phyloP scores from a whole-genome alignment of 1,140 invertebrate genomes.

The Rhagoletis pomonella region DNA sequence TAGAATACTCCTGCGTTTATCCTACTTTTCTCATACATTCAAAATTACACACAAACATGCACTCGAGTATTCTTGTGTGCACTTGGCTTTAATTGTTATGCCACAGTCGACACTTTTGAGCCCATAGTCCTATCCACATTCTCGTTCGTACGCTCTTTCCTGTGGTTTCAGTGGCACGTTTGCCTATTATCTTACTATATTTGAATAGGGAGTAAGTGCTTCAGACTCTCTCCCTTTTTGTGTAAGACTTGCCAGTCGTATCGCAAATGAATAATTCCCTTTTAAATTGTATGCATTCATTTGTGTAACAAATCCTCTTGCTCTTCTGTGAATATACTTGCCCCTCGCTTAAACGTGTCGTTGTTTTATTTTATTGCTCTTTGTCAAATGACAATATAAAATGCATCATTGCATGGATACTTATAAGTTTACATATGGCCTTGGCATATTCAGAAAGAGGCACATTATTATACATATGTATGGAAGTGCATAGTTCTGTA shows the following conservation, averaged over 20 bases:
- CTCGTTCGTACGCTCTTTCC: background rate
- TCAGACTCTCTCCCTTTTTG: background rate
- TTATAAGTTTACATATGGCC: no score
- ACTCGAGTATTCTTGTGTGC: background rate
- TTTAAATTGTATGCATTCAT: slow-evolving; percentile 65
- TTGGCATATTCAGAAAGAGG: background rate
- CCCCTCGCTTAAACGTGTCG: background rate
- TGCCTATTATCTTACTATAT: background rate
- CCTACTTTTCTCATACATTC: background rate
- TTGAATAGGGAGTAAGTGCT: background rate
- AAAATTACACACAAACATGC: background rate
- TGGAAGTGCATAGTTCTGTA: background rate
- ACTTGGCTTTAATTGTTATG: slow-evolving; percentile 20
- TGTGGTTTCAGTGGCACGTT: background rate
- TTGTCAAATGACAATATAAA: background rate
- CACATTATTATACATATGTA: background rate
- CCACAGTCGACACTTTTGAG: background rate
- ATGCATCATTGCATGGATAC: background rate
- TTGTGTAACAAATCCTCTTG: background rate
- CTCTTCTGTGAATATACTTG: background rate
- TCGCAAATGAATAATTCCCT: slow-evolving; percentile 72
- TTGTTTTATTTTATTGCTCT: background rate
- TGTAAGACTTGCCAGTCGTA: background rate
- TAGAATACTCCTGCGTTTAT: background rate
- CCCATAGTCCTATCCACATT: background rate